Conservation (phyloP, 2,113 vertebrate species). For the Vulpes vulpes region DNA sequence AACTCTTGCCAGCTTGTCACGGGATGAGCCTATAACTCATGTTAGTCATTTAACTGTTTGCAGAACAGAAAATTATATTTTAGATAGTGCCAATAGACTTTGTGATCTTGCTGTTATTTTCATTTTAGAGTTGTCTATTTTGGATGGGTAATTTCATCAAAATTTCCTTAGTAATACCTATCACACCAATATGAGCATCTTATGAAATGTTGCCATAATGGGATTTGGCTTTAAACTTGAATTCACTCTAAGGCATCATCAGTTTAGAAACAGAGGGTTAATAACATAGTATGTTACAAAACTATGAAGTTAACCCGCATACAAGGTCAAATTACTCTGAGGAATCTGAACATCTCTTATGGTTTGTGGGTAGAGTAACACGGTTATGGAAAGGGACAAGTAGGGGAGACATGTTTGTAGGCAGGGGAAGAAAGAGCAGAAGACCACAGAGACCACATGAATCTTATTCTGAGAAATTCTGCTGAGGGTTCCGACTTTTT, state of each 20-base stretch:
- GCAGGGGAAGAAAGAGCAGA: background rate
- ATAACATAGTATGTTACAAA: background rate
- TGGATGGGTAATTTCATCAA: slow-evolving; percentile 9
- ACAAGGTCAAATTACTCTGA: background rate
- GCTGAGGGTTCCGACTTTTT: background rate
- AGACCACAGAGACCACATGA: background rate
- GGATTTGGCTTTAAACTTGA: background rate
- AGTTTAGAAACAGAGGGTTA: background rate
- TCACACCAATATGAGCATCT: background rate
- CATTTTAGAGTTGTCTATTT: slow-evolving; percentile 33
- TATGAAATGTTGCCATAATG: background rate
- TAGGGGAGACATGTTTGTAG: background rate
- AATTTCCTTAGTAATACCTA: background rate
- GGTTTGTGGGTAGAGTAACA: background rate
- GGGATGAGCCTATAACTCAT: background rate
- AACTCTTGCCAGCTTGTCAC: background rate
- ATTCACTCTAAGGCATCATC: background rate
- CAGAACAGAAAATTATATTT: background rate
- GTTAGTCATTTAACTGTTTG: slow-evolving; percentile 36
- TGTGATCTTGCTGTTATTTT: background rate
- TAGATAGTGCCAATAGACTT: background rate
- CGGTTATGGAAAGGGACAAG: background rate
- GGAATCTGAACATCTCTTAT: background rate
- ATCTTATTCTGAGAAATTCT: background rate
- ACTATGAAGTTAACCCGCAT: background rate